Conservation (phyloP, 1,140 invertebrate species). For the Lasaia peninsularis region DNA sequence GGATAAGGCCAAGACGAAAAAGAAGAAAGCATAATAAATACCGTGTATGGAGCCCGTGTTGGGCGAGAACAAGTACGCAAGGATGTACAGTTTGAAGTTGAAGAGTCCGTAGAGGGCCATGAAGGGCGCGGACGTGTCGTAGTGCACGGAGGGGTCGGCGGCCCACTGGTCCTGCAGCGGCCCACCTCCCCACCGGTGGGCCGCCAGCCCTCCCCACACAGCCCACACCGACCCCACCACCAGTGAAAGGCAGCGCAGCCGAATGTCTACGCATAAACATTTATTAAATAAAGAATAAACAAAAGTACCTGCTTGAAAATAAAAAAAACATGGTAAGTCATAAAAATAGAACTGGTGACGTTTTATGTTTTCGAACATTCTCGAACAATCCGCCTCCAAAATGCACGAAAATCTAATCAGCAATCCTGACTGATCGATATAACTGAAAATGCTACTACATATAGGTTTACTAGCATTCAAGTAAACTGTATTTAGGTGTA, state of each 20-base stretch:
- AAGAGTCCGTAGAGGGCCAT: conserved; percentile 96
- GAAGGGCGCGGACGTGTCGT: conserved; percentile 94
- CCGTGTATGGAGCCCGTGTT: conserved; percentile 88
- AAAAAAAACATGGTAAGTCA: no score
- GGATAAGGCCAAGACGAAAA: no score
- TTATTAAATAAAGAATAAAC: no score
- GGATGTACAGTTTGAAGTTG: conserved; percentile 95
- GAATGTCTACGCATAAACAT: conserved; percentile 84
- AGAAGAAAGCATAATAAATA: conserved; percentile 53
- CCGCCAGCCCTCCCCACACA: conserved; percentile 88
- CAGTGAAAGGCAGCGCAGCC: conserved; percentile 93
- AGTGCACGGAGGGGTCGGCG: conserved; percentile 89
- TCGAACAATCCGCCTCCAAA: no score
- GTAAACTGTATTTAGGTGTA: no score
- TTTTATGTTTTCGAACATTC: no score
- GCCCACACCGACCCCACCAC: conserved; percentile 90
- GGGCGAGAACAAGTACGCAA: conserved; percentile 97
- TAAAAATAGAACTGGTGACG: no score
- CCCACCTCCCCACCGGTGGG: conserved; percentile 90
- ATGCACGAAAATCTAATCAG: no score
- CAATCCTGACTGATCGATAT: no score
- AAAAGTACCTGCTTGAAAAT: no score
- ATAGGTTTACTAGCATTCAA: no score
- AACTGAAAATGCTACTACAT: no score
- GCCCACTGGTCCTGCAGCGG: conserved; percentile 96